Base-by-base conservation (phyloP, 2,888 invertebrate species). In the Xestia rhomboidea region DNA sequence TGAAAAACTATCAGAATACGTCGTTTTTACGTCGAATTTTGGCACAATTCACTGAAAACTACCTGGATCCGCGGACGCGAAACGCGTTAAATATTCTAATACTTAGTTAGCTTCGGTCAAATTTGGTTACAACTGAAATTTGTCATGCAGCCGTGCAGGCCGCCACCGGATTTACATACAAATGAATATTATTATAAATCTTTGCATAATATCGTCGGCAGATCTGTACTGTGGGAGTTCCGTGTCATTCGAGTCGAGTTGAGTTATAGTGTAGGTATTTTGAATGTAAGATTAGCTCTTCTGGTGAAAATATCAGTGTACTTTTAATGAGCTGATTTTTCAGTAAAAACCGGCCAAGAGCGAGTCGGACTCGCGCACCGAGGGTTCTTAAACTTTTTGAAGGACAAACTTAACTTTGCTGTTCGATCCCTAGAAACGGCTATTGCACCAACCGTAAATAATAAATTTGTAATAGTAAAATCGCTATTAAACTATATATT, bases 161-260 rank as follows among this genome's bases (percentile, higher is more conserved):
- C 38, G 60, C 78, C 68, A 57, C 74, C 41, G 63, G 79, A 89
- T 87, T 87, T 77, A 87, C 89, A 87, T 87, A 81, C 79, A 88
- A 87, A 87, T 88, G 89, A 88, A 87, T 89, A 73, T 62, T 76
- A 85, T 87, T 88, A 88, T 87, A 76, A 51, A 87, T 79, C 80
- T 85, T 88, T 87, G 83, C 77, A 88, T 87, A 85, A 87, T 85
- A 81, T 80, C 54, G 21, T 67, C 15, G 51, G 30, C 68, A 73
- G 73, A 69, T 81, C 67, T 73, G 38, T 21, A 54, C 49, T 60
- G 27, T 51, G 62, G 63, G 68, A 27, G 68, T 66, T 41, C 49
- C 44, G 73, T 73, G 68, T 81, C 79, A 85, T 85, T 85, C 68
- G 18, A 44, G 44, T 51, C 0, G 1, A 60, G 62, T 30, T 67